These are phyloP conservation scores for Ormyrus nitidulus DNA, from an alignment of 2,888 invertebrate species.

Conservation along the genomic window DNA sequence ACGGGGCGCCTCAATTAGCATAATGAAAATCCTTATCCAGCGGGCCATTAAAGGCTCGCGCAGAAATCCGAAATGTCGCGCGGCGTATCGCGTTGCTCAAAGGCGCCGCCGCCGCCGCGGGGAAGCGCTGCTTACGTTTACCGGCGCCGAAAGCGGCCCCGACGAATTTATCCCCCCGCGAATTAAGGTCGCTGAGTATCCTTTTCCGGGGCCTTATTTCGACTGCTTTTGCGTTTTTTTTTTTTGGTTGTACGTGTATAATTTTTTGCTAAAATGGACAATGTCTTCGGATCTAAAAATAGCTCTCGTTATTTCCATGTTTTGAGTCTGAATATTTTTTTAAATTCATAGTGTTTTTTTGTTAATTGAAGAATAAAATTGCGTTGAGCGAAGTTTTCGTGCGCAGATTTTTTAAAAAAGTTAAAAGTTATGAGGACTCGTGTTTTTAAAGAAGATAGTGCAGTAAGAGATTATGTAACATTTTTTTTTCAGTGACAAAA, in stretches of 20 bases:
- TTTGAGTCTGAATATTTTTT: too few species aligned
- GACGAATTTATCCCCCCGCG: conserved; percentile 15
- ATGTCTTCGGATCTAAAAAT: background rate
- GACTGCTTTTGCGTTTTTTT: background rate
- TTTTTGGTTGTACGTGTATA: background rate
- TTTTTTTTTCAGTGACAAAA: too few species aligned
- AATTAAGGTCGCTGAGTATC: background rate
- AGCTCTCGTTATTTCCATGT: background rate
- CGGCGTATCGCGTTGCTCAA: conserved; percentile 28
- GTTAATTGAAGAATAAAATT: too few species aligned
- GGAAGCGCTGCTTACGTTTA: background rate
- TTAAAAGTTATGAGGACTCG: too few species aligned
- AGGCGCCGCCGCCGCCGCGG: background rate
- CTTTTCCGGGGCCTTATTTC: background rate
- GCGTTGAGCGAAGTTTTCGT: too few species aligned
- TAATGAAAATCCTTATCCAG: conserved; percentile 35
- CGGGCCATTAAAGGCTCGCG: conserved; percentile 13
- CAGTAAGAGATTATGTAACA: too few species aligned
- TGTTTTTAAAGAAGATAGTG: too few species aligned
- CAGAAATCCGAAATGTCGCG: conserved; percentile 12
- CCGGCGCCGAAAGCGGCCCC: background rate
- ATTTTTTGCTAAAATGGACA: background rate
- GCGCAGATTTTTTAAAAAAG: too few species aligned
- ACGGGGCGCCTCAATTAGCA: conserved; percentile 15
- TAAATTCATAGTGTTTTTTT: too few species aligned